A percentile compares a stretch with the other conserved stretches of the same genome.
phyloP scores from a whole-genome alignment of 2,797 vertebrate genomes.

The Lacerta viridis region DNA sequence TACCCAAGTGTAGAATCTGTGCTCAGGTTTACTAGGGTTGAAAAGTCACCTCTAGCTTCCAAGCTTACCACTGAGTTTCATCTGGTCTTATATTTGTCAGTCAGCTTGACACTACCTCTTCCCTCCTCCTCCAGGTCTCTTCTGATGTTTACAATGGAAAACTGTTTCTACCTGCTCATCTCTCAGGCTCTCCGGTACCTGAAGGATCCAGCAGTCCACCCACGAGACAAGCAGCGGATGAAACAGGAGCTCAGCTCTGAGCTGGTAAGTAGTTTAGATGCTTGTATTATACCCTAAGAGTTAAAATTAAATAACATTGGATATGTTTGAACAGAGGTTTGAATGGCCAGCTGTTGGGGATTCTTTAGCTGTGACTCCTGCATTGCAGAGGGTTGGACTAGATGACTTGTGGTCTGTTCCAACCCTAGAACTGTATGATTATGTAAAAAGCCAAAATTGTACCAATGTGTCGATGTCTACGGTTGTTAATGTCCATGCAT shows the following conservation, averaged over 20 bases:
- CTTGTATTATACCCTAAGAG: not conserved
- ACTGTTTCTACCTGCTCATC: constrained; percentile 98
- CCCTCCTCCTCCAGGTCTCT: constrained; percentile 85
- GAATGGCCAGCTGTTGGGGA: no score
- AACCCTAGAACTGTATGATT: no score
- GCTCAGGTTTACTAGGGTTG: not conserved
- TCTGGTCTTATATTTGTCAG: not conserved
- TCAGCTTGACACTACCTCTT: not conserved
- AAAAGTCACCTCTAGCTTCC: no score
- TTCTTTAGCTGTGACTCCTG: no score
- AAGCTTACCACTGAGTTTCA: not conserved
- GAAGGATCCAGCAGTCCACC: constrained; percentile 88
- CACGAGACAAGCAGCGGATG: constrained; percentile 96
- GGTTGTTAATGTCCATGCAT: no score
- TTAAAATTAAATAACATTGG: not conserved
- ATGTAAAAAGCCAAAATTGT: no score
- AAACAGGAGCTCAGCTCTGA: constrained; percentile 99
- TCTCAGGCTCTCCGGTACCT: constrained; percentile 95
- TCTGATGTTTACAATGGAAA: constrained; percentile 98
- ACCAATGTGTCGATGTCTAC: no score
- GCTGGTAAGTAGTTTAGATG: constrained; percentile 83
- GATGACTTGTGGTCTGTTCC: no score
- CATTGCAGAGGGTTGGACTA: no score
- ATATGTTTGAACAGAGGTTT: no score
- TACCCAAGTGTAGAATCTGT: not conserved